Evolutionary conservation across 1,140 invertebrate species (phyloP), one percentile per base, ranked within the genome.

Genomic region (Maniola jurtina): DNA sequence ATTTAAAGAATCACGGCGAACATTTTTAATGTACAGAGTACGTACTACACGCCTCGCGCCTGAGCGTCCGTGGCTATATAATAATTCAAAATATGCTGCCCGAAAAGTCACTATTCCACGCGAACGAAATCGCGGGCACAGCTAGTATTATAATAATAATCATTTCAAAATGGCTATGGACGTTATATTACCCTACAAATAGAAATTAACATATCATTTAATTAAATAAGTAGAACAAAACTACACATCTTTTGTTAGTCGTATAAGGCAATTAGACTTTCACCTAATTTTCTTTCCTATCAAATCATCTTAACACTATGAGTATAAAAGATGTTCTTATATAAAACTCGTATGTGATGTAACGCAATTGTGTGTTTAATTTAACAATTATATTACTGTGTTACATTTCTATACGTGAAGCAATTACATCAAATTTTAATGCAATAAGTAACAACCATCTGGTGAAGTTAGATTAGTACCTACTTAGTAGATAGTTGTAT

Each of bases 271-370:
- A 54, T 54, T 54, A 55, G 13, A 60, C 40, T 48, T 60, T 60
- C 42, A 34, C 42, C 42, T 34, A 60, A 34, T 47, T 60, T 48
- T 60, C 58, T 47, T 34, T 60, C 38, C n/a, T 58, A 47, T 47
- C 13, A 59, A 45, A 42, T 59, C n/a, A 60, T 60, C 58, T 42
- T 34, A 48, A 11, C 11, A 11, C 10, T 10, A 11, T 2, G 5
- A 34, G 0, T 45, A 9, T 14, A 2, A 55, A 9, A 60, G 10
- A 42, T 8, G 42, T 4, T 48, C 58, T 60, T 60, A 60, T 48
- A 47, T 60, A 60, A 60, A 47, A 60, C 58, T 34, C 45, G 16
- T 59, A 47, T 48, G 45, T 60, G 16, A 48, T 38, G 42, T 40
- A 34, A 60, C 13, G 34, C 45, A 9, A 7, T 48, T 35, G 42